Conservation (phyloP, 2,888 invertebrate species). For the Mythimna impura region DNA sequence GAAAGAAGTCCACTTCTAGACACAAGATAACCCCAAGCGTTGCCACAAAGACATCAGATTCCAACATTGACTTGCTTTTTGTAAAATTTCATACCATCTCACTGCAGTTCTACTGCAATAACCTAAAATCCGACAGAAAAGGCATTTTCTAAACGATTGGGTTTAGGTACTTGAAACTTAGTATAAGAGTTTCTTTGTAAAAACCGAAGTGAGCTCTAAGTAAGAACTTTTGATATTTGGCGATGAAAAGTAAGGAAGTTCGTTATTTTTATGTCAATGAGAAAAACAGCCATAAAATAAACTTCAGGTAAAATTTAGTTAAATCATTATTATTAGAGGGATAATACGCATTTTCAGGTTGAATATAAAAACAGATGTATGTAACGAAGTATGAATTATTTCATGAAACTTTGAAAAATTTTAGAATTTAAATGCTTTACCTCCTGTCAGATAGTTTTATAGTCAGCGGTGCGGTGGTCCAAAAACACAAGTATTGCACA, state of each 20-base stretch:
- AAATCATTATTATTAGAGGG: not conserved
- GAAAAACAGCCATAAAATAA: too few species aligned
- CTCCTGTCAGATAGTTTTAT: slow-evolving; percentile 38
- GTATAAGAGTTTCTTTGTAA: not conserved
- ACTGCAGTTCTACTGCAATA: not conserved
- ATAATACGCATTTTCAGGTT: not conserved
- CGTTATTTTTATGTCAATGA: too few species aligned
- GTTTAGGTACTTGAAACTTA: not conserved
- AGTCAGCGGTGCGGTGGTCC: slow-evolving; percentile 17
- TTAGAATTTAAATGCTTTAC: slow-evolving; percentile 16
- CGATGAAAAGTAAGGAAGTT: too few species aligned
- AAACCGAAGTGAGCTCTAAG: not conserved
- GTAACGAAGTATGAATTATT: too few species aligned
- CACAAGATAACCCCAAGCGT: not conserved
- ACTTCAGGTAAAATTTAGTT: not conserved
- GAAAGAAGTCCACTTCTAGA: too few species aligned
- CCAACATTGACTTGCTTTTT: not conserved
- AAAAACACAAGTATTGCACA: slow-evolving; percentile 28
- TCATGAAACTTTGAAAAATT: not conserved
- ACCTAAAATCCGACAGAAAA: not conserved
- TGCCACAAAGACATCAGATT: not conserved
- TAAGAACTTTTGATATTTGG: not conserved
- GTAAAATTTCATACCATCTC: not conserved
- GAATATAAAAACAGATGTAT: too few species aligned
- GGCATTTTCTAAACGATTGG: accelerated